Evolutionary conservation across 1,140 invertebrate genomes (phyloP), one percentile per base, ranked within the genome.

Genomic region (Pseudomyrmex flavicornis): DNA sequence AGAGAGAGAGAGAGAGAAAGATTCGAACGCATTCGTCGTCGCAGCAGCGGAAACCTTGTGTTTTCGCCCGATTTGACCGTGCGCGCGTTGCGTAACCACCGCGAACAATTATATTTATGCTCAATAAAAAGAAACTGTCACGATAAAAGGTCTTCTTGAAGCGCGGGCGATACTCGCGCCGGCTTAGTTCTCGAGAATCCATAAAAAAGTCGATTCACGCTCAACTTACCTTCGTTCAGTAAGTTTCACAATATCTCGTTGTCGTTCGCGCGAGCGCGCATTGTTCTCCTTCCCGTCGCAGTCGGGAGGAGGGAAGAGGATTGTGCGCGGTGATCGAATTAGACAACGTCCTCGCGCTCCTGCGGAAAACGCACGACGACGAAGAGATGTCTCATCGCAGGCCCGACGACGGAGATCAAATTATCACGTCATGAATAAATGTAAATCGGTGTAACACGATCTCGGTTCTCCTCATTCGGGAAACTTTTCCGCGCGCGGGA

Each of bases 341-440:
- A 80, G 66, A 44, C 66, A 80, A 35, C 35, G 35, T 70, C 17
- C 46, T 79, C 48, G 12, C 54, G 58, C 22, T 20, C 35, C 35
- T 35, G 35, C 35, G 35, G 44, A 48, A 80, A 80, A 58, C 3
- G 66, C 54, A 13, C 52, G 35, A 44, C 63, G 35, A 44, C 65
- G 20, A 79, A 69, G 63, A 13, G n/a, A 52, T 68, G 35, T 68
- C 62, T n/a, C 26, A 20, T 68, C 22, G 65, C 44, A 46, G 20
- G 20, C 15, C 20, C n/a, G 54, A 46, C 35, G 65, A 69, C 35
- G 35, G 35, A 79, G 56, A 70, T 80, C 54, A 70, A 66, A 80
- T 80, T 80, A 80, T 80, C 66, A 17, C 66, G 56, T 70, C 76
- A 80, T 80, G 76, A 80, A 80, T 80, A 80, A 80, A 80, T 80